phyloP scores from a whole-genome alignment of 2,888 invertebrate genomes.

The Aplocera efformata region DNA sequence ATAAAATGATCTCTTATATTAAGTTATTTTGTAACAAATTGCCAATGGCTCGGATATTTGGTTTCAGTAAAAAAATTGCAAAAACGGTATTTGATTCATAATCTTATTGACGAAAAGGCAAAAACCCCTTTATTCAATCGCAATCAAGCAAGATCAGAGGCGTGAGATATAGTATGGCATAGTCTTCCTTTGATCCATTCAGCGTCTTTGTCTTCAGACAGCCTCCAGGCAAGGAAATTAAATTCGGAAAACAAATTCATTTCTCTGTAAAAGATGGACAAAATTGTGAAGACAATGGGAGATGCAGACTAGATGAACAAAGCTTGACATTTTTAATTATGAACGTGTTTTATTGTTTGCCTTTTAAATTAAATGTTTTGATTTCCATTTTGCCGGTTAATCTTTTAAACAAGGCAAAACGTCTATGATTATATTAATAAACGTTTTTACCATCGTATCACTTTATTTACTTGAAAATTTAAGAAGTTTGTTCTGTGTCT shows the following conservation, averaged over 20 bases:
- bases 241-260: conserved; percentile 33
- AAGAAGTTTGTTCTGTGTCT: no score
- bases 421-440: no score
- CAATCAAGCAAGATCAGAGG: conserved; percentile 28
- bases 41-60: no score
- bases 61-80: background rate
- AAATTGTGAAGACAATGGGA: conserved; percentile 28
- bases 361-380: conserved; percentile 22
- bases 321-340: conserved; percentile 23
- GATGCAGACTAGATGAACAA: conserved; percentile 22
- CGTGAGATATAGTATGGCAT: conserved; percentile 29
- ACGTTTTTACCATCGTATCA: no score
- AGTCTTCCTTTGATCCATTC: conserved; percentile 30
- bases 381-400: conserved; percentile 6
- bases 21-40: no score
- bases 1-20: no score
- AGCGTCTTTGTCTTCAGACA: conserved; percentile 24
- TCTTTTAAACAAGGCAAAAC: background rate
- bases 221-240: conserved; percentile 27
- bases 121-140: conserved; percentile 22
- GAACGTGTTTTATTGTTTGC: conserved; percentile 22
- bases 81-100: conserved; percentile 1
- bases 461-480: no score
- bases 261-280: conserved; percentile 30
- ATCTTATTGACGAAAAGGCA: conserved; percentile 3